These are phyloP conservation scores for Acanthisitta chloris DNA, from an alignment of 2,113 vertebrate genomes.

Conservation along the genomic window DNA sequence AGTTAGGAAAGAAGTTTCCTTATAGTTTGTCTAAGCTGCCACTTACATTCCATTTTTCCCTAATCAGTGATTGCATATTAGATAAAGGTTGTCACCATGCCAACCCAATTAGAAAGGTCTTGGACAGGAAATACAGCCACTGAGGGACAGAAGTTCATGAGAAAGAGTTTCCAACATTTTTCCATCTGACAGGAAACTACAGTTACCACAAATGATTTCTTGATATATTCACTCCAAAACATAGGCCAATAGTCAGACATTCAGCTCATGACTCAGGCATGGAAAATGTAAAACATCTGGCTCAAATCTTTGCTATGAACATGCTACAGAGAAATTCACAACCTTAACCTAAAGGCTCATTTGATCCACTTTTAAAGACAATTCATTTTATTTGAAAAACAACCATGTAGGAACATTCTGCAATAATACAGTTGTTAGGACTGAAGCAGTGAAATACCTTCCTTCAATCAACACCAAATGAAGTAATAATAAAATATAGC, in stretches of 20 bases:
- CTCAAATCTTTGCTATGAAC: background rate
- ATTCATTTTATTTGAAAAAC: background rate
- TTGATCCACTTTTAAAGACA: background rate
- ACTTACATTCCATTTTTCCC: background rate
- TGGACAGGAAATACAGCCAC: constrained; percentile 4
- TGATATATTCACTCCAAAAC: background rate
- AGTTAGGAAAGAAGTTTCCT: background rate
- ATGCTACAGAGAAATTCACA: background rate
- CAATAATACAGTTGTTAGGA: background rate
- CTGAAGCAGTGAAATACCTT: background rate
- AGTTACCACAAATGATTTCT: constrained; percentile 23
- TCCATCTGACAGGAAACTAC: constrained; percentile 47
- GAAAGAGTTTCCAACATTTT: constrained; percentile 41
- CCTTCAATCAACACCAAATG: background rate
- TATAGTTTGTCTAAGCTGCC: background rate
- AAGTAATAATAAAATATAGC: background rate
- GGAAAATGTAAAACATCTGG: constrained; percentile 52
- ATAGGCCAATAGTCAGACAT: background rate
- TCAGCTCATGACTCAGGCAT: constrained; percentile 17
- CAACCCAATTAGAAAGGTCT: background rate
- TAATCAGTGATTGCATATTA: background rate
- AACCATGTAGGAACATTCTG: background rate
- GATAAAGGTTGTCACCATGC: background rate
- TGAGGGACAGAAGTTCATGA: constrained; percentile 18
- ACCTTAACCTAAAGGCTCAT: background rate